A percentile compares a stretch with the other conserved stretches of the same genome.
Conservation (phyloP, 2,888 invertebrate species). For the Muscina levida region DNA sequence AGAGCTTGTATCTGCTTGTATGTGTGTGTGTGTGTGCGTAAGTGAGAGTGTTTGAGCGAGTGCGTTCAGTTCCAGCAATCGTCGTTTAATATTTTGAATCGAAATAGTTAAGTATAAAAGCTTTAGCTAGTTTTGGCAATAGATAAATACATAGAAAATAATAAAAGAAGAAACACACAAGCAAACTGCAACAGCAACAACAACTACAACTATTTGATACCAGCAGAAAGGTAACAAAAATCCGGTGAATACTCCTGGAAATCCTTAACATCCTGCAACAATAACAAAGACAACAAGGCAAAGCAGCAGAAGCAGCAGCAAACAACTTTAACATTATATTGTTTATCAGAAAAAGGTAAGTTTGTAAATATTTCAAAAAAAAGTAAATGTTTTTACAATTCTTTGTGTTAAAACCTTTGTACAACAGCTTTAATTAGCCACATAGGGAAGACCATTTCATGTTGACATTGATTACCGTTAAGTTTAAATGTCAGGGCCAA, state of each 20-base stretch:
- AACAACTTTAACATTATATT: too few species aligned
- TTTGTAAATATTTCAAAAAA: background rate
- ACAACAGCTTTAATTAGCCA: conserved; percentile 9
- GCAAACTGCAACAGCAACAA: too few species aligned
- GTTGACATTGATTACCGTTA: conserved; percentile 66
- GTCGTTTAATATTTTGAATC: conserved; percentile 4
- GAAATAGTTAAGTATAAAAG: conserved; percentile 34
- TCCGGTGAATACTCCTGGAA: too few species aligned
- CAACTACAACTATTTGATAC: too few species aligned
- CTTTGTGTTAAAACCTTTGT: conserved; percentile 9
- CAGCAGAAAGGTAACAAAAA: conserved; percentile 21
- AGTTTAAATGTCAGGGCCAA: conserved; percentile 67
- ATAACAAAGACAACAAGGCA: conserved; percentile 4
- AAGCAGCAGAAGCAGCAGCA: background rate
- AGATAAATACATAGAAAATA: background rate
- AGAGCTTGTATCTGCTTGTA: conserved; percentile 3
- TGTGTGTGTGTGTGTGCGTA: background rate
- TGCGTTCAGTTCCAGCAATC: conserved; percentile 25
- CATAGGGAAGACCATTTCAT: background rate
- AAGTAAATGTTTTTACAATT: too few species aligned
- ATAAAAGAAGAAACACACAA: background rate
- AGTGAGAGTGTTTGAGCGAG: background rate
- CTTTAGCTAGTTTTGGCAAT: conserved; percentile 20
- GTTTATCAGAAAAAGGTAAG: background rate
- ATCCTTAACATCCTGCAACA: too few species aligned